Base-by-base conservation (phyloP, 1,140 invertebrate genomes). In the Phymastichus coffea region DNA sequence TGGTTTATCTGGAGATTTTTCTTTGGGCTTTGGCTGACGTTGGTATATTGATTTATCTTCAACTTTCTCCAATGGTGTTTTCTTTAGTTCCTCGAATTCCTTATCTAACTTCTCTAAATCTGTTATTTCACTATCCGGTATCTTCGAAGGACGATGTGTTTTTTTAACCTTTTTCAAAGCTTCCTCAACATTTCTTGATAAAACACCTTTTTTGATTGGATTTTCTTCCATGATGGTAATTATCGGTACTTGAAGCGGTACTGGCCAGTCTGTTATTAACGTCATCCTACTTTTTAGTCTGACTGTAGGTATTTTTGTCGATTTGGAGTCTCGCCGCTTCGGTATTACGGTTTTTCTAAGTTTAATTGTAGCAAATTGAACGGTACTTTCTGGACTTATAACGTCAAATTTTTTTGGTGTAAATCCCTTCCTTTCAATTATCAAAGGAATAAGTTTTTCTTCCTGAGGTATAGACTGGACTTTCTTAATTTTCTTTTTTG, bases 131-230 rank as follows among this genome's bases (percentile, higher is more conserved):
- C 73, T 73, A 35, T 81, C 71, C 46, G 82, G 75, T 33, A 82
- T 41, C 61, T 82, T 82, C 0, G 67, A 59, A n/a, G n/a, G n/a
- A n/a, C n/a, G n/a, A n/a, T n/a, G n/a, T n/a, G n/a, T n/a, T 85
- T 73, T 85, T 87, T 3, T 82, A 59, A 15, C 87, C 62, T 74
- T 85, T 83, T 37, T 83, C 67, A n/a, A n/a, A 2, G 87, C 87
- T 77, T 89, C 88, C 73, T 85, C 82, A 0, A 86, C 76, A 74
- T 88, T 90, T 75, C 88, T 79, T 1, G 87, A 88, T 17, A 90
- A 63, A 58, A 86, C 82, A 23, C 88, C 88, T 68, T 81, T 79
- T 74, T 88, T 81, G 15, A 80, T 78, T 59, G 77, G 75, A 66
- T 84, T 81, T 66, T 84, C 81, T 66, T 82, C 80, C 1, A 86